These are phyloP conservation scores for Trachelus troglodyta DNA, from an alignment of 2,888 invertebrate genomes.

Conservation along the genomic window DNA sequence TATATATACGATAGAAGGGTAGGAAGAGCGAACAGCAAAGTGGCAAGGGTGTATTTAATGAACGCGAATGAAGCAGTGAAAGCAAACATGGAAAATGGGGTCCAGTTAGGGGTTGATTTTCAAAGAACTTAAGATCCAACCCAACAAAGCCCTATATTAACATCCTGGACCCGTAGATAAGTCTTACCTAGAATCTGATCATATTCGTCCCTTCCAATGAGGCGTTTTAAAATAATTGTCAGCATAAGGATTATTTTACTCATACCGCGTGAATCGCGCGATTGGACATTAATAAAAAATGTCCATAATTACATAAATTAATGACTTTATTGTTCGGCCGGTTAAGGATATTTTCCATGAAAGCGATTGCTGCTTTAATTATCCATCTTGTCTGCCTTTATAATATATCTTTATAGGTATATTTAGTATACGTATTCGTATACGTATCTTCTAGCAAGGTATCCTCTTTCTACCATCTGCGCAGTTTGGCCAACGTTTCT, in stretches of 20 bases:
- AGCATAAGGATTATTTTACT: neutral
- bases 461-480: slow-evolving; percentile 16
- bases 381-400: neutral
- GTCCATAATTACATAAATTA: neutral
- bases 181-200: neutral
- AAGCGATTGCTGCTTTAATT: neutral
- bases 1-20: neutral
- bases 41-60: slow-evolving; percentile 12
- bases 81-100: neutral
- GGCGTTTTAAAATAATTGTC: neutral
- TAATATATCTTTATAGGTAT: neutral
- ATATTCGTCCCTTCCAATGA: neutral
- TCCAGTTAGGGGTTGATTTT: neutral
- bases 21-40: neutral
- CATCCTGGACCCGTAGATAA: too few species aligned
- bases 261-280: neutral
- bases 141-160: neutral
- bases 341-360: neutral
- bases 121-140: neutral
- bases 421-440: neutral
- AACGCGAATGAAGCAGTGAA: slow-evolving; percentile 10
- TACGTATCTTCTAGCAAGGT: neutral
- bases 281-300: neutral
- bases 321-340: neutral
- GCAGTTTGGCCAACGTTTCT: slow-evolving; percentile 16